Conservation (phyloP, 92 coral and sea anemone species). For the Epizoanthus rinbou region DNA sequence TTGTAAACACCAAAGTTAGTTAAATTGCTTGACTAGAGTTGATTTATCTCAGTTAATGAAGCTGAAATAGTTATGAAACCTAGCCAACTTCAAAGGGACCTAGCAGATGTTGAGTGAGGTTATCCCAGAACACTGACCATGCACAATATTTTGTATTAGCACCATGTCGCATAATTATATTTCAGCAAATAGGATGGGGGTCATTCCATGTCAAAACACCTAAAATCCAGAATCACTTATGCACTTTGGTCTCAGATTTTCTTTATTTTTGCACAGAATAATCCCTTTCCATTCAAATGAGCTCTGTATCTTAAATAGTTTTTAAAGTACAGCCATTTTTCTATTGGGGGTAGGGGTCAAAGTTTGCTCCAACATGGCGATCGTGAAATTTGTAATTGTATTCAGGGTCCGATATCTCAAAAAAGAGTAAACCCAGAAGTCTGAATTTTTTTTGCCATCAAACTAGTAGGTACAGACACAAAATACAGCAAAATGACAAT, state of each 20-base stretch:
- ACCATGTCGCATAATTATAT: too few species aligned
- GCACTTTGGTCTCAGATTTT: too few species aligned
- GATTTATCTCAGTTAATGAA: conserved; percentile 1
- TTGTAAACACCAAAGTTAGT: conserved; percentile 11
- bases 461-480: background rate
- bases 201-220: too few species aligned
- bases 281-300: background rate
- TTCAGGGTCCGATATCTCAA: conserved; percentile 4
- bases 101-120: too few species aligned
- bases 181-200: too few species aligned
- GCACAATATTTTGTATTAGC: too few species aligned
- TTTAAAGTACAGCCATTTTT: too few species aligned
- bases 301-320: background rate
- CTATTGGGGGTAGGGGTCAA: too few species aligned
- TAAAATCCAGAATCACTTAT: too few species aligned
- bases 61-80: background rate
- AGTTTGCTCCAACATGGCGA: background rate
- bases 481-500: background rate
- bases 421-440: background rate
- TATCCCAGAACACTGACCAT: too few species aligned
- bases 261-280: too few species aligned
- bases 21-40: background rate
- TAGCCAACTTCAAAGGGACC: too few species aligned
- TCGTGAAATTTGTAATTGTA: background rate
- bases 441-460: conserved; percentile 12